Base-by-base conservation (phyloP, 2,797 vertebrate genomes). In the Pteronotus mesoamericanus region DNA sequence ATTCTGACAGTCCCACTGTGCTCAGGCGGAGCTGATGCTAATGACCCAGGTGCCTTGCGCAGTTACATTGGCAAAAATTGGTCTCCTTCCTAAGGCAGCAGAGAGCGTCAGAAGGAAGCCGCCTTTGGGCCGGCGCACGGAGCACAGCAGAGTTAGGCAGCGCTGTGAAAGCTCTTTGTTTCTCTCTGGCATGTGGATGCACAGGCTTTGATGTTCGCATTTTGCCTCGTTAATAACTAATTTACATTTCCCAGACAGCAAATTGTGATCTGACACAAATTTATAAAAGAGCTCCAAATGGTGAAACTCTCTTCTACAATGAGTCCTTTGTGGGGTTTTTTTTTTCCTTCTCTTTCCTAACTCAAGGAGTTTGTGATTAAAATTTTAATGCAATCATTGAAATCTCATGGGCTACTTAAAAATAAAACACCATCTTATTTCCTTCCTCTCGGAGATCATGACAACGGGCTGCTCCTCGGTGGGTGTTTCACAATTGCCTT, bases 211-310 rank as follows among this genome's bases (percentile, higher is more conserved):
- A 98, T 98, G 97, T 96, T 98, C 98, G 96, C 48, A 96, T 94
- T 98, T 98, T 98, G 94, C 94, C 95, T 98, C 96, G 96, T 98
- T 98, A 98, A 98, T 98, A 98, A 97, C 98, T 98, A 97, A 98
- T 98, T 98, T 98, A 97, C 98, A 98, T 98, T 98, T 98, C 96
- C 92, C 97, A 98, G 98, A 97, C 96, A 98, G 97, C 97, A 98
- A 98, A 98, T 98, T 98, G 96, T 96, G 98, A 98, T 98, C 97
- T 98, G 98, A 97, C 97, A 98, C 94, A 98, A 97, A 98, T 98
- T 97, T 97, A 95, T 98, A 97, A 97, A 98, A 97, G 97, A 97
- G 92, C 93, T 98, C 97, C 93, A 94, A 97, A 98, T 98, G 98
- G 96, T 96, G 92, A 97, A 98, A 98, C 96, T 97, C 97, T 97